Evolutionary conservation across 2,888 invertebrate species (phyloP), one percentile per base, ranked within the genome.

Genomic region (Gastrophysa polygoni): DNA sequence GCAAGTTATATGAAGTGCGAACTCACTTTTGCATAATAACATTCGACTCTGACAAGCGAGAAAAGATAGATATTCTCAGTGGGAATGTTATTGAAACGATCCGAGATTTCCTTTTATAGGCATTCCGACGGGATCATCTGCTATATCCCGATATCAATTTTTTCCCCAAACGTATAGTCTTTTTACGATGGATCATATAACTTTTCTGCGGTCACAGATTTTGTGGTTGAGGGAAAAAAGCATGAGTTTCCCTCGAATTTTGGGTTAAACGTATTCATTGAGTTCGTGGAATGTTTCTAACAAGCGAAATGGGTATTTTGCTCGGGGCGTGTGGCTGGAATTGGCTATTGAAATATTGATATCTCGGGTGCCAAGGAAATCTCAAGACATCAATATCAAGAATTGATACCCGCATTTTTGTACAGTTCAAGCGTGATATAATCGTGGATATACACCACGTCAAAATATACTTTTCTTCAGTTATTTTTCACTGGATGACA

Each of bases 61-160:
- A 64, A 61, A 43, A 68, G 64, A 68, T 57, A 60, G 62, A 66
- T 66, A 63, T 59, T 60, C 73, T 68, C 69, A 44, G 18, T 71
- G 71, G 71, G 69, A 69, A 71, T 71, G 68, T 69, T 71, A 71
- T 68, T 70, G 70, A 67, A 67, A 73, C 71, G 70, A 69, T 69
- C 55, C 57, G 48, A 63, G 68, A 69, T 71, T 69, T 64, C 57
- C 61, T 63, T 63, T 64, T 63, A 67, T 60, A 61, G 68, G 66
- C 65, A 58, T 48, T 67, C 67, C 71, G 59, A 65, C 59, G 71
- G 69, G 68, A 72, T 70, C 70, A 66, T 68, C 66, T 57, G 43
- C 56, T 62, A 64, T 60, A 68, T 68, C 64, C 63, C 64, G 66
- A 70, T 68, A 68, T 68, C 63, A 69, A 67, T 70, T 71, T 70